Evolutionary conservation across 2,797 vertebrate species (phyloP).

Genomic region (Hemitrygon akajei): DNA sequence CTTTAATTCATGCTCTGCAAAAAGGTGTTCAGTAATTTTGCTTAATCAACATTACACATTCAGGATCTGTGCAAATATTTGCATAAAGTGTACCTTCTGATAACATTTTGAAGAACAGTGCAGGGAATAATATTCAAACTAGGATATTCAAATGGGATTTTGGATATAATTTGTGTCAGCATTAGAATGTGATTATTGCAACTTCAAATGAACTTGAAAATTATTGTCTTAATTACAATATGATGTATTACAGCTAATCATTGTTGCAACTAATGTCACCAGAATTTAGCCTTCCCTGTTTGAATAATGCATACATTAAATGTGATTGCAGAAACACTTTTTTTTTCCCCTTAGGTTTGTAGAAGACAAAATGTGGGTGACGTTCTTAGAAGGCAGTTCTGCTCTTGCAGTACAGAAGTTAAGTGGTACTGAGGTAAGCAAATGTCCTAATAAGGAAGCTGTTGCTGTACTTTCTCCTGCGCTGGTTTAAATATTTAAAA

Average conservation of each 20-base stretch:
- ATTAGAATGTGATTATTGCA: no score
- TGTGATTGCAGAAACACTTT: not conserved
- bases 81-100: not conserved
- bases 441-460: conserved; percentile 29
- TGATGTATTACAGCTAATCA: not conserved
- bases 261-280: not conserved
- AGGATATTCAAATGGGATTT: not conserved
- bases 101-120: not conserved
- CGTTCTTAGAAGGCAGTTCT: conserved; percentile 91
- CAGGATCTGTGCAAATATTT: not conserved
- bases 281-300: not conserved
- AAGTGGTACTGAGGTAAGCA: conserved; percentile 67
- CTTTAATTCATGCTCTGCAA: not conserved
- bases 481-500: not conserved
- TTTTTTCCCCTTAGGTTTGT: conserved; percentile 70
- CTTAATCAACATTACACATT: not conserved
- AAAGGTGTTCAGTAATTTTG: not conserved
- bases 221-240: not conserved
- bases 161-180: not conserved
- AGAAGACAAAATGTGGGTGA: conserved; percentile 99
- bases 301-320: not conserved
- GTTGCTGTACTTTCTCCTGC: not conserved
- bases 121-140: not conserved
- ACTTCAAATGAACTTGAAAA: not conserved
- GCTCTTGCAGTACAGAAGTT: conserved; percentile 79